phyloP scores from a whole-genome alignment of 1,140 invertebrate genomes.

The roundworm (Caenorhabditis elegans) region WBcel235 BX284606.5:16997501-16998000 shows the following conservation, averaged over 20 bases:
- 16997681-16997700: not conserved
- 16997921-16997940: no score
- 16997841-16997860: not conserved
- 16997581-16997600: not conserved
- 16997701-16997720: not conserved
- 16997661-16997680: not conserved
- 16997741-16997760: not conserved
- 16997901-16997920: no score
- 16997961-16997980: no score
- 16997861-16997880: no score
- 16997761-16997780: not conserved
- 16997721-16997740: not conserved
- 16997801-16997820: not conserved
- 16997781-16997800: not conserved
- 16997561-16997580: not conserved
- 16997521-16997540: not conserved
- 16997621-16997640: constrained; percentile 3
- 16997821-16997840: constrained; percentile 9
- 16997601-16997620: not conserved
- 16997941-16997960: no score
- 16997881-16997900: no score
- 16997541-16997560: not conserved
- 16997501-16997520: constrained; percentile 29
- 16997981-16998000: no score
- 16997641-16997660: no score